Conservation (phyloP, 2,797 vertebrate genomes). For the Malurus leucopterus region DNA sequence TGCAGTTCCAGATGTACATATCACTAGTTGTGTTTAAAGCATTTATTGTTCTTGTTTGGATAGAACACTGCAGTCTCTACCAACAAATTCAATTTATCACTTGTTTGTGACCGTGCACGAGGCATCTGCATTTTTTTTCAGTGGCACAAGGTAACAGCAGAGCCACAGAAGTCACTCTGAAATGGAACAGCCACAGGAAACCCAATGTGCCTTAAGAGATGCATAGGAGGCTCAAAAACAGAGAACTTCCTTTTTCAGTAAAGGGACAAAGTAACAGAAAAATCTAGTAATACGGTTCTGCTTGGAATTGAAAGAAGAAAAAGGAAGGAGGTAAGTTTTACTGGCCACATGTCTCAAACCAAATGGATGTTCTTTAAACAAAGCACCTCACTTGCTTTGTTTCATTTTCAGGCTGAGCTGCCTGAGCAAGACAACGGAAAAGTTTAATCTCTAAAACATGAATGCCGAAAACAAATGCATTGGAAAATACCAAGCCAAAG, state of each 20-base stretch:
- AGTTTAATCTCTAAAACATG: slow-evolving; percentile 53
- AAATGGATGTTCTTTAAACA: slow-evolving; percentile 18
- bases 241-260: slow-evolving; percentile 25
- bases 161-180: neutral
- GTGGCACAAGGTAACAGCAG: neutral
- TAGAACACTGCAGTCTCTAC: neutral
- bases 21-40: neutral
- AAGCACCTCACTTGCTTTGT: neutral
- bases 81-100: neutral
- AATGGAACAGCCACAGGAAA: slow-evolving; percentile 43
- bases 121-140: neutral
- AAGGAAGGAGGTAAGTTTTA: neutral
- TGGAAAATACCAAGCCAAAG: slow-evolving; percentile 40
- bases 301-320: neutral
- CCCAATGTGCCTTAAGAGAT: neutral
- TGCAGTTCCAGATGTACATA: neutral
- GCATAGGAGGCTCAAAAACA: neutral
- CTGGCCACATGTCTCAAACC: neutral
- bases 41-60: neutral
- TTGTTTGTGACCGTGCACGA: neutral
- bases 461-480: slow-evolving; percentile 51
- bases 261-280: neutral
- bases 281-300: neutral
- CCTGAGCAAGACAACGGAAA: slow-evolving; percentile 19
- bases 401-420: slow-evolving; percentile 30